phyloP scores from a whole-genome alignment of 2,888 invertebrate species.

The Parnassius mnemosyne region DNA sequence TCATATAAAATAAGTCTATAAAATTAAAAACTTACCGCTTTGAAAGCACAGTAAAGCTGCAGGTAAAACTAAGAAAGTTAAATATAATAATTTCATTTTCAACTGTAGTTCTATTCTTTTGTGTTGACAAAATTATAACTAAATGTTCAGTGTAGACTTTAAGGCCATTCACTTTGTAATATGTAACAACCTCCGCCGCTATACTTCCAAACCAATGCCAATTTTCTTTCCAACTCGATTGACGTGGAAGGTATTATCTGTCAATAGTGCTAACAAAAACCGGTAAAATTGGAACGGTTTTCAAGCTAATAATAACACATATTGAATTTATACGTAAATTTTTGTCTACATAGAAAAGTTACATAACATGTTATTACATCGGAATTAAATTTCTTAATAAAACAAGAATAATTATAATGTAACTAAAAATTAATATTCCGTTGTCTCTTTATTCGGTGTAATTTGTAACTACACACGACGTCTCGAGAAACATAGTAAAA shows the following conservation, averaged over 20 bases:
- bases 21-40: constrained; percentile 82
- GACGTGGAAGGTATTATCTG: constrained; percentile 79
- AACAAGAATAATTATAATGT: no score
- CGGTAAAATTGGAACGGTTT: constrained; percentile 1
- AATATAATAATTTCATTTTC: constrained; percentile 85
- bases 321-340: background rate
- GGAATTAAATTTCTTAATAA: no score
- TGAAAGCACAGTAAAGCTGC: constrained; percentile 85
- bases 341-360: no score
- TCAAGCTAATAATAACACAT: background rate
- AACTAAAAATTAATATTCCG: no score
- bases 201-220: constrained; percentile 54
- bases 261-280: constrained; percentile 53
- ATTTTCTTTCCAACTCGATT: constrained; percentile 78
- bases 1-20: constrained; percentile 34
- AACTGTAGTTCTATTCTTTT: constrained; percentile 38
- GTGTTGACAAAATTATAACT: constrained; percentile 39
- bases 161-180: constrained; percentile 68
- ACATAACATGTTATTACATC: no score
- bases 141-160: constrained; percentile 50
- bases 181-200: constrained; percentile 54
- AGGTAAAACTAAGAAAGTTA: constrained; percentile 84
- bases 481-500: no score
- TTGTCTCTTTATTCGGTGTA: no score
- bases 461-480: no score